Evolutionary conservation across 2,113 vertebrate species (phyloP).

Genomic region (Athene noctua): DNA sequence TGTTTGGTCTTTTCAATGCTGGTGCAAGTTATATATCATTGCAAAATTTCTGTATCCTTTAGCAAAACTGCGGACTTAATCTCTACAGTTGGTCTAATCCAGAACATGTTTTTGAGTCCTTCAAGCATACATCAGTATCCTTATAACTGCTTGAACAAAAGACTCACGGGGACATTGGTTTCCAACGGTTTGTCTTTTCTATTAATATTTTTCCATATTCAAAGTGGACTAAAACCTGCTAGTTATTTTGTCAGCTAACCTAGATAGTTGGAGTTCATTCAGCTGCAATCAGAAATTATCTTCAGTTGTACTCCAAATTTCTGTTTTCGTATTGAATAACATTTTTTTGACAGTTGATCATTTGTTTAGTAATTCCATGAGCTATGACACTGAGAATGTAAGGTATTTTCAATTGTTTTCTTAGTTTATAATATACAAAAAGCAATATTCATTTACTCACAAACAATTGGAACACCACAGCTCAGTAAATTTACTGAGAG

Average conservation of each 20-base stretch:
- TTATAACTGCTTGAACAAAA: background rate
- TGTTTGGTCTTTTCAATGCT: background rate
- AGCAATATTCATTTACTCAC: background rate
- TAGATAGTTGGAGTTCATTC: background rate
- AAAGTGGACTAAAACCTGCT: background rate
- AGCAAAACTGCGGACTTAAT: background rate
- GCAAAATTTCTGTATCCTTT: background rate
- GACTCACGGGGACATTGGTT: background rate
- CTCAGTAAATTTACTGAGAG: background rate
- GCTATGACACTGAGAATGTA: background rate
- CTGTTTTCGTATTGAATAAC: background rate
- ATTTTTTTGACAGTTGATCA: background rate
- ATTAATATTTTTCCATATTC: background rate
- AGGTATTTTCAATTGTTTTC: background rate
- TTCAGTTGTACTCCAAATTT: background rate
- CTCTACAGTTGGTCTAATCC: background rate
- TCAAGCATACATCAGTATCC: background rate
- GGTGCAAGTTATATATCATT: background rate
- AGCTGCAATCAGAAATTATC: background rate
- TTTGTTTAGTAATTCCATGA: background rate
- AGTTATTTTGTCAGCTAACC: background rate
- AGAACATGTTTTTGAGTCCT: background rate
- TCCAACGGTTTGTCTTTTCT: background rate
- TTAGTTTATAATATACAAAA: background rate
- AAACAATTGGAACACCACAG: background rate